A percentile compares a stretch with the other conserved stretches of the same genome.
Conservation (phyloP, 2,113 vertebrate species). For the Corythoichthys intestinalis region DNA sequence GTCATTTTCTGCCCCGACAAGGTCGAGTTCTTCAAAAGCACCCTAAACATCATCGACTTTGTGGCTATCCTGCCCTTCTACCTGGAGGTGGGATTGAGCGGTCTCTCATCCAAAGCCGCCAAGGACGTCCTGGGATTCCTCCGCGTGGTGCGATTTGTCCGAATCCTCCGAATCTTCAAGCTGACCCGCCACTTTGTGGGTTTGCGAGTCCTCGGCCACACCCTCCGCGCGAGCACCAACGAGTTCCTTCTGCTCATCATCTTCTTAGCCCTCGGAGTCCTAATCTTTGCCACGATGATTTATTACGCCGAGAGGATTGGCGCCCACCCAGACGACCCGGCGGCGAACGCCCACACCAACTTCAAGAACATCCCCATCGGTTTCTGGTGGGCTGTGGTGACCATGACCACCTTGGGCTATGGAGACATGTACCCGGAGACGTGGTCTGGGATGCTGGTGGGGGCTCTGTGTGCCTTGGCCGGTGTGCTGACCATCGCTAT, state of each 20-base stretch:
- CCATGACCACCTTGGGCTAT: conserved; percentile 93
- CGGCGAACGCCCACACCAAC: conserved; percentile 83
- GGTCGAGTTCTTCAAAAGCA: conserved; percentile 88
- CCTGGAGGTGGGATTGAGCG: conserved; percentile 86
- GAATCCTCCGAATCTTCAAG: conserved; percentile 94
- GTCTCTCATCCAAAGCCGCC: conserved; percentile 89
- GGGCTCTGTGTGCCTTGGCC: conserved; percentile 87
- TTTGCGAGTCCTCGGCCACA: conserved; percentile 88
- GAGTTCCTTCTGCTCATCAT: conserved; percentile 95
- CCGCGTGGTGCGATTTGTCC: conserved; percentile 86
- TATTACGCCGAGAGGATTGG: conserved; percentile 94
- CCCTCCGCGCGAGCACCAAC: conserved; percentile 89
- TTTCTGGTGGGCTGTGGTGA: conserved; percentile 97
- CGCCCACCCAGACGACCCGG: conserved; percentile 83
- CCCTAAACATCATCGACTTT: conserved; percentile 95
- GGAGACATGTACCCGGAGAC: conserved; percentile 97
- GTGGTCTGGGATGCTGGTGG: conserved; percentile 96
- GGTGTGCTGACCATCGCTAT: conserved; percentile 97
- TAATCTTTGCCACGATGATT: conserved; percentile 98
- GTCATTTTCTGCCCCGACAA: conserved; percentile 94
- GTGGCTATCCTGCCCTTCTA: conserved; percentile 95
- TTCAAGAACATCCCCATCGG: conserved; percentile 98
- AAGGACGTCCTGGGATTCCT: conserved; percentile 94
- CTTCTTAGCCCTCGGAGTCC: conserved; percentile 89
- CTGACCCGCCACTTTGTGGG: conserved; percentile 92